Evolutionary conservation across 2,113 vertebrate species (phyloP), one percentile per base, ranked within the genome.

Genomic region (Cyanocitta stelleri): DNA sequence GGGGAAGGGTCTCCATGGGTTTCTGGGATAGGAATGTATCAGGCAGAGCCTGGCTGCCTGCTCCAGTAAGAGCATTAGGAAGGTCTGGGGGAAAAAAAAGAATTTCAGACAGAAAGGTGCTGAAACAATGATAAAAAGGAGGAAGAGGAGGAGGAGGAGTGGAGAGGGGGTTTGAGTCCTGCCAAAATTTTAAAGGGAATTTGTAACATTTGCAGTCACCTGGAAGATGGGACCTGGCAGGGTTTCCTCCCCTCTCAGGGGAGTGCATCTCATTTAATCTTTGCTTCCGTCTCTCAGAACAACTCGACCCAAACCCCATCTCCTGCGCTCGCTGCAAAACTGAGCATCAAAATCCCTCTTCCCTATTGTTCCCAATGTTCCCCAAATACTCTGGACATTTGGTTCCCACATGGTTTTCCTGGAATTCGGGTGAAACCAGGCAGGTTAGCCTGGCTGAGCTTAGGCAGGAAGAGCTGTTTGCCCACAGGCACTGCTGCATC

Each of bases 281-380:
- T 6, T 3, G 39, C 24, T 68, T 83, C 48, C 48, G 5, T 17
- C 71, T 15, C 66, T 4, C 6, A 32, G 44, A 56, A 23, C 0
- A 3, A 16, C 48, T 7, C n/a, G 5, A 12, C 46, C 62, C 78
- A 10, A 51, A 17, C 4, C 35, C 32, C 66, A 3, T 33, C 62
- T 77, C 41, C 54, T 13, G 44, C 1, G 1, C 26, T 54, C 8
- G 3, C 79, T 59, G 39, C n/a, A 30, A 72, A n/a, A 27, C 29
- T 1, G 13, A 24, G 35, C 0, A 0, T 52, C 39, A 20, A 6
- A 58, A 56, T 8, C 55, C 37, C 46, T 12, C 27, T 55, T 39
- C 15, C 29, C 4, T 24, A 0, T 21, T 3, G 17, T 10, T 62
- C 5, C 51, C 54, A 4, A 12, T 3, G 33, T 32, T 90, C 58